A percentile compares a stretch with the other conserved stretches of the same genome.
These are phyloP conservation scores for Capitella teleta DNA, from an alignment of 1,140 invertebrate species.

Conservation along the genomic window DNA sequence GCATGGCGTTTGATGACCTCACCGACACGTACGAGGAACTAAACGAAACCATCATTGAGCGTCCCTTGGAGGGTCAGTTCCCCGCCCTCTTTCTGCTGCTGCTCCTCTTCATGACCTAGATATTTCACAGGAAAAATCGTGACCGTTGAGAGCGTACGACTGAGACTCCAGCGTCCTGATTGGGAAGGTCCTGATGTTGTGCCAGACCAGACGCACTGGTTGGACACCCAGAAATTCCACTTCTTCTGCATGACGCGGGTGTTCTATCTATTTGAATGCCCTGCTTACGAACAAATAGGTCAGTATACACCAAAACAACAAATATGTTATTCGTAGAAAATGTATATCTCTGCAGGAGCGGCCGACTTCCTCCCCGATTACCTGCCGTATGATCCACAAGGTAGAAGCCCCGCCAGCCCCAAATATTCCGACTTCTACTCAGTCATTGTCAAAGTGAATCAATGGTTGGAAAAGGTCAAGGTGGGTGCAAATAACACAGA, in stretches of 20 bases:
- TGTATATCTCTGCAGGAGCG: constrained; percentile 1
- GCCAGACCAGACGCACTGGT: not conserved
- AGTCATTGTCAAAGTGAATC: not conserved
- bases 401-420: not conserved
- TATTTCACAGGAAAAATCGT: constrained; percentile 5
- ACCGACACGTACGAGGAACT: constrained; percentile 1
- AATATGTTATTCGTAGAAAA: not conserved
- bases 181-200: not conserved
- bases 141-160: constrained; percentile 4
- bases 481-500: too few species aligned
- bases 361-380: constrained; percentile 7
- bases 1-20: not conserved
- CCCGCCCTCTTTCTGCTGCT: not conserved
- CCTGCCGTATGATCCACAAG: not conserved
- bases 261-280: constrained; percentile 2
- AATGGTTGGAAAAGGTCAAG: constrained; percentile 4
- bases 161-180: constrained; percentile 1
- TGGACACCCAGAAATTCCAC: not conserved
- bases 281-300: constrained; percentile 8
- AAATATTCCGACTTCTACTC: constrained; percentile 4
- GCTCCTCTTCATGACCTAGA: not conserved
- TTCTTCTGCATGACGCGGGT: not conserved
- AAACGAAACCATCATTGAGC: constrained; percentile 1
- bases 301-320: not conserved
- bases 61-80: constrained; percentile 4